phyloP scores from a whole-genome alignment of 2,113 vertebrate species.

The Tretioscincus oriximinensis region DNA sequence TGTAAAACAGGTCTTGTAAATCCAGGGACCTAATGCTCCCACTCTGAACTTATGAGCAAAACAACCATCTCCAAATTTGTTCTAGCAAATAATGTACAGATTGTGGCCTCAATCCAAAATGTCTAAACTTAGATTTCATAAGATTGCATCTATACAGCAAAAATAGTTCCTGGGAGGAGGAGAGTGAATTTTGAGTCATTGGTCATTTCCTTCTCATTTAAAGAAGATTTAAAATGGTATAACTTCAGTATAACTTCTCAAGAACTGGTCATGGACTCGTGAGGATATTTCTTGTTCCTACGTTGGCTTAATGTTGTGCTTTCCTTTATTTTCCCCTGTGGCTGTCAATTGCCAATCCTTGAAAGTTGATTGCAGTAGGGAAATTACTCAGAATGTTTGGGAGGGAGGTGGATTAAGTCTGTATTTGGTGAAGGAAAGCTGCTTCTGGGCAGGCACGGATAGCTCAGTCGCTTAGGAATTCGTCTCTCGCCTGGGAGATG shows the following conservation, averaged over 20 bases:
- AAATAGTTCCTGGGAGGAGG: neutral
- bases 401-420: neutral
- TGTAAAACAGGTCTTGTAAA: neutral
- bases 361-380: neutral
- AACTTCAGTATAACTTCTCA: neutral
- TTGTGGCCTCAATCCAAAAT: neutral
- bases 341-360: neutral
- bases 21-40: neutral
- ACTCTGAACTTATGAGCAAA: neutral
- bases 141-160: neutral
- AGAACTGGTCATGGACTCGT: neutral
- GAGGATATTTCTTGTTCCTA: too few relatives aligned
- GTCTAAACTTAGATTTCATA: neutral
- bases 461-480: too few relatives aligned
- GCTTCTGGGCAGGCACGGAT: too few relatives aligned
- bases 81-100: neutral
- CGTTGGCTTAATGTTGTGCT: neutral
- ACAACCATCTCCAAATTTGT: neutral
- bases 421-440: neutral
- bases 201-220: neutral
- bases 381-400: neutral
- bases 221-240: neutral
- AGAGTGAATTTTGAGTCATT: neutral
- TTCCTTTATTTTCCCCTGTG: neutral
- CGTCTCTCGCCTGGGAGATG: too few relatives aligned